These are phyloP conservation scores for Ladona fulva DNA, from an alignment of 1,140 invertebrate genomes.

Conservation along the genomic window DNA sequence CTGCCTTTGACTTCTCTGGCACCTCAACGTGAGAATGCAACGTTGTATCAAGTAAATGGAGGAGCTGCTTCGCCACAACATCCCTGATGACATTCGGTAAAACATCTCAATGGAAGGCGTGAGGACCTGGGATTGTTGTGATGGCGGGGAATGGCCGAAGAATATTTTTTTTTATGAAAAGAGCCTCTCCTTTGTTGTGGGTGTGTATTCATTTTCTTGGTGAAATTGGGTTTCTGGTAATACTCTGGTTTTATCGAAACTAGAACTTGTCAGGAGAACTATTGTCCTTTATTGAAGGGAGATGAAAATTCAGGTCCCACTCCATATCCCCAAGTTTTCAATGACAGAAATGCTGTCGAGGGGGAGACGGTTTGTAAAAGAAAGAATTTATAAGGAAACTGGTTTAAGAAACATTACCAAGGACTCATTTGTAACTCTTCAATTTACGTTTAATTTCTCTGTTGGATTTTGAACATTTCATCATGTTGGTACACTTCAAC, in stretches of 20 bases:
- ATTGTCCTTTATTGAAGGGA: neutral
- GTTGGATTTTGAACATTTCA: conserved; percentile 4
- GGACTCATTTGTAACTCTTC: conserved; percentile 5
- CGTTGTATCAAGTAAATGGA: neutral
- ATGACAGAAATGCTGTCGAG: neutral
- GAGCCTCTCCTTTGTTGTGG: conserved; percentile 2
- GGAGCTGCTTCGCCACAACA: neutral
- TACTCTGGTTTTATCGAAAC: neutral
- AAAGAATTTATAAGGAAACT: conserved; percentile 4
- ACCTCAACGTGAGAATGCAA: neutral
- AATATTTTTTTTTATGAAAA: neutral
- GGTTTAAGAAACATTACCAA: conserved; percentile 6
- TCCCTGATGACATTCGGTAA: neutral
- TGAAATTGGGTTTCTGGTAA: conserved; percentile 9
- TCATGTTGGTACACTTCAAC: conserved; percentile 3
- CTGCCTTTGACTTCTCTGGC: neutral
- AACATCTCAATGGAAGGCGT: neutral
- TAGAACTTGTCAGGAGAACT: conserved; percentile 9
- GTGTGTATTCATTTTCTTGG: conserved; percentile 1
- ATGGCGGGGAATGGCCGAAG: neutral
- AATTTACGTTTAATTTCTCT: conserved; percentile 10
- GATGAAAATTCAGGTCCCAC: conserved; percentile 4
- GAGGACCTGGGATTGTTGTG: conserved; percentile 7
- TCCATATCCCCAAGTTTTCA: conserved; percentile 5
- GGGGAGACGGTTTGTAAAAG: conserved; percentile 3